A percentile compares a stretch with the other conserved stretches of the same genome.
These are phyloP conservation scores for Crocidura indochinensis DNA, from an alignment of 2,797 vertebrate species.

Conservation along the genomic window DNA sequence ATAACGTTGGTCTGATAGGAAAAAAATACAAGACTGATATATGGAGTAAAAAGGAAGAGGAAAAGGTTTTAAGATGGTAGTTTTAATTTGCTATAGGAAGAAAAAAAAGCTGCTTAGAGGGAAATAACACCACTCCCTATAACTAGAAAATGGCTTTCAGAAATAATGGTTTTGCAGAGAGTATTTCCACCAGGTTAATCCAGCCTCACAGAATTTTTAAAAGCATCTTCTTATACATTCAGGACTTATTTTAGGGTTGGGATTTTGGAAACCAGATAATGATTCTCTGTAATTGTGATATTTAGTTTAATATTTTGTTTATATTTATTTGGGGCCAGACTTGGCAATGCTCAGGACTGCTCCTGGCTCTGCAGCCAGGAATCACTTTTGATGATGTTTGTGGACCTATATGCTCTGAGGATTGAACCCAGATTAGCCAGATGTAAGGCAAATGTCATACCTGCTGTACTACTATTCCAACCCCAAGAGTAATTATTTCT, in stretches of 20 bases:
- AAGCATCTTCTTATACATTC: neutral
- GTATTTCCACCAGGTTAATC: neutral
- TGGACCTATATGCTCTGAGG: no score
- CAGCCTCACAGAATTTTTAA: neutral
- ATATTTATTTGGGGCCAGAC: no score
- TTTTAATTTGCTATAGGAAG: neutral
- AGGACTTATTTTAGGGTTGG: neutral
- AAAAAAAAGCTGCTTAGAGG: neutral
- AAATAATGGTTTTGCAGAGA: neutral
- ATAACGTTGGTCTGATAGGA: neutral
- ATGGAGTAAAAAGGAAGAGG: neutral
- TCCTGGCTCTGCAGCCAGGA: no score
- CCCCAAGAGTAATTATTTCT: no score
- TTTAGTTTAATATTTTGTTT: neutral
- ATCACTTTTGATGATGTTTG: no score
- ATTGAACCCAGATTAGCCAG: no score
- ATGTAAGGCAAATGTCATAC: no score
- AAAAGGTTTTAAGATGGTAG: conserved; percentile 37
- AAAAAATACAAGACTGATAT: conserved; percentile 17
- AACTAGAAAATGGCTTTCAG: neutral
- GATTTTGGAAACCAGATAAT: neutral
- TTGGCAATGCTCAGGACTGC: no score
- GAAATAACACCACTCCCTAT: neutral
- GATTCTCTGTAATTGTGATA: neutral
- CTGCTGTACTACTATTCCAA: no score